phyloP scores from a whole-genome alignment of 2,797 vertebrate species.

The Lutjanus argentimaculatus region DNA sequence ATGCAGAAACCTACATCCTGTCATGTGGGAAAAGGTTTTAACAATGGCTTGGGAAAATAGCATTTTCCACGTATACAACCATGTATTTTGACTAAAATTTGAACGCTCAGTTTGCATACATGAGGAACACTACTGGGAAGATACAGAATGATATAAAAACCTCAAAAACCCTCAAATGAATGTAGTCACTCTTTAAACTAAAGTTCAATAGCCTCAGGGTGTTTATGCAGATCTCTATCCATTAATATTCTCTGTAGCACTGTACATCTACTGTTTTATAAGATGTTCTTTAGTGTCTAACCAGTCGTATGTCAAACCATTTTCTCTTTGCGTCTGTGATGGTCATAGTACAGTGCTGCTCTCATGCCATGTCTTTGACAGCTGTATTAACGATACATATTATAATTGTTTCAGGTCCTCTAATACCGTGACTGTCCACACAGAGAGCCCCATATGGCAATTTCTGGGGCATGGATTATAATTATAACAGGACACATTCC shows the following conservation, averaged over 20 bases:
- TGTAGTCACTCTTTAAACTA: too few relatives aligned
- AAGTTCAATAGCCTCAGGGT: neutral
- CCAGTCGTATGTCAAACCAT: neutral
- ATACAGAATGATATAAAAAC: too few relatives aligned
- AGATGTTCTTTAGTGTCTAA: neutral
- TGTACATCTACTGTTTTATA: neutral
- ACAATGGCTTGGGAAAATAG: too few relatives aligned
- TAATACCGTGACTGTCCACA: neutral
- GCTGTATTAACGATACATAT: conserved; percentile 58
- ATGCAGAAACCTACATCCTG: too few relatives aligned
- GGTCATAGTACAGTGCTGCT: neutral
- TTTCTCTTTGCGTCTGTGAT: neutral
- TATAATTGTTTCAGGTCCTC: neutral
- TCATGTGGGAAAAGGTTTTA: too few relatives aligned
- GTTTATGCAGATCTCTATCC: neutral
- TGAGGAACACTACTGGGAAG: too few relatives aligned
- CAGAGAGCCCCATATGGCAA: neutral
- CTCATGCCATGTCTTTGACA: neutral
- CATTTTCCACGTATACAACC: too few relatives aligned
- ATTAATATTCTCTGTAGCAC: neutral
- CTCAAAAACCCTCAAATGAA: too few relatives aligned
- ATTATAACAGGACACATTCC: neutral
- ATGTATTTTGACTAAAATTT: too few relatives aligned
- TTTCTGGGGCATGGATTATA: neutral
- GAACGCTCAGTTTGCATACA: too few relatives aligned